phyloP scores from a whole-genome alignment of 2,888 invertebrate genomes.

The Pycnomerus fuliginosus region DNA sequence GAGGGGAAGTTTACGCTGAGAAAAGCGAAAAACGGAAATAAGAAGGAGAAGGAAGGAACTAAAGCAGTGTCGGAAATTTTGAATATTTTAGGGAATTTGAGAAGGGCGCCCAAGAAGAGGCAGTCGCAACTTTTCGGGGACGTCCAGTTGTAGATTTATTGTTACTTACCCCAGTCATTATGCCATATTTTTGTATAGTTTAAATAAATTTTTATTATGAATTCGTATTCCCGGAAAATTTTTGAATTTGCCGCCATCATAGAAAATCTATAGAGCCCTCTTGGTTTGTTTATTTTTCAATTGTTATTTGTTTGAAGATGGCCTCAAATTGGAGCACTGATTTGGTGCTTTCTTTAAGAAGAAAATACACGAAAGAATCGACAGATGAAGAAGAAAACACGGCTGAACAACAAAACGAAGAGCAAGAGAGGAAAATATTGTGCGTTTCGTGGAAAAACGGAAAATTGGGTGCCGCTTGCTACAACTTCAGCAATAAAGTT shows the following conservation, averaged over 20 bases:
- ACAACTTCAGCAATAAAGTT: conserved; percentile 65
- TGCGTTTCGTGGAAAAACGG: conserved; percentile 66
- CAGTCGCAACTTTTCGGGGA: conserved; percentile 39
- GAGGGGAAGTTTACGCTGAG: conserved; percentile 72
- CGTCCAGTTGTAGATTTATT: conserved; percentile 30
- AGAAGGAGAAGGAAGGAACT: conserved; percentile 60
- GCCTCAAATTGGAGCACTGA: no score
- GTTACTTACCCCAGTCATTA: conserved; percentile 2
- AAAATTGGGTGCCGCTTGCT: conserved; percentile 73
- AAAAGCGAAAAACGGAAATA: conserved; percentile 59
- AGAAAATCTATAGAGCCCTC: no score
- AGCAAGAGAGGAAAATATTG: conserved; percentile 58
- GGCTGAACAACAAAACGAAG: no score
- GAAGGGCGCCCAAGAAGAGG: conserved; percentile 55
- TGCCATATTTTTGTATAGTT: conserved; percentile 17
- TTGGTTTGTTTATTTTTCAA: no score
- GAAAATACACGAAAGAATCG: no score
- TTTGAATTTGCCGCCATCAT: no score
- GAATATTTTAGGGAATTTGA: conserved; percentile 65
- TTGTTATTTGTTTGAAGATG: no score
- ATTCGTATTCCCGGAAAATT: no score
- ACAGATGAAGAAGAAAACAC: no score
- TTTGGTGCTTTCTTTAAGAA: no score
- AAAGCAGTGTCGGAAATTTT: conserved; percentile 68
- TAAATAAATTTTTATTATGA: conserved; percentile 4